Base-by-base conservation (phyloP, 2,888 invertebrate genomes). In the Drosophila macrothrix region DNA sequence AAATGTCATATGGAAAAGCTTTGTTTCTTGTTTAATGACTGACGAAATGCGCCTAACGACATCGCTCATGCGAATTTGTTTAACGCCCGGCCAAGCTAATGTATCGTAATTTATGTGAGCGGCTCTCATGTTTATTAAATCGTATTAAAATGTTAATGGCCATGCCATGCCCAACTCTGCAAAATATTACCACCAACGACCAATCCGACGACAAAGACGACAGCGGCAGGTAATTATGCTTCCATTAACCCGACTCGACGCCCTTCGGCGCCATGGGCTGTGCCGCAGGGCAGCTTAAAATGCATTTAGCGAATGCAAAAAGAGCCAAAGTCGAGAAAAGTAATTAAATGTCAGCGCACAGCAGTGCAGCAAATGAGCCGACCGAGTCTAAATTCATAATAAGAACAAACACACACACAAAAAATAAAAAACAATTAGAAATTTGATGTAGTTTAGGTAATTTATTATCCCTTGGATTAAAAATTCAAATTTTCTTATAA, bases 101-200 rank as follows among this genome's bases (percentile, higher is more conserved):
- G 75, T 74, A 68, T 72, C 58, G 78, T 83, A 80, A 89, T 89
- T 86, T 88, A 85, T 85, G 79, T 75, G 71, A 37, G 69, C 53
- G 33, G 49, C 70, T 82, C 82, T 84, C 80, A 79, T 83, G 81
- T 84, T 78, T 84, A 83, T 83, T 83, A 83, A 78, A 78, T 84
- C 82, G 87, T 80, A 86, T 87, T 85, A 84, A 90, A 90, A 90
- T 87, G 90, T 88, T 90, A 90, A 87, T 90, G 79, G 71, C 60
- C 73, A 75, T 74, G 84, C 73, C 31, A 31, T 2, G 31, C 69
- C 66, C 63, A 67, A 90, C 78, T 73, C 88, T 53, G 67, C 78
- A 59, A 83, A 80, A 73, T 88, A 84, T 84, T 87, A 73, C 73
- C 75, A 71, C 69, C 68, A 59, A 61, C 63, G 59, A 29, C 7